Conservation (phyloP, 2,797 vertebrate species). For the Sebastes matsubarae region DNA sequence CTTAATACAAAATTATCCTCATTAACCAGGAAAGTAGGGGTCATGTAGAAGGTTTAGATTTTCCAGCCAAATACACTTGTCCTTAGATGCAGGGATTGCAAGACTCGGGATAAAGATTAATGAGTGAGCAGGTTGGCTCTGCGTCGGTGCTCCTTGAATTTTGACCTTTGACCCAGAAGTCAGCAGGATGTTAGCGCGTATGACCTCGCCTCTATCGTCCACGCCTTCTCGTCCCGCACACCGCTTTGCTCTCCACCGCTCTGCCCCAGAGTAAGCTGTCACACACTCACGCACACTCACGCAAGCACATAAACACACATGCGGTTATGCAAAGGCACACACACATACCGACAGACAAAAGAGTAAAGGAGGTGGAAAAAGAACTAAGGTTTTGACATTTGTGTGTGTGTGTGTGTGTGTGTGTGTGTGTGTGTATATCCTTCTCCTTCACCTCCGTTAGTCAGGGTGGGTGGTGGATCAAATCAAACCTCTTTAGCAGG, state of each 20-base stretch:
- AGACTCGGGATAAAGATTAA: conserved; percentile 61
- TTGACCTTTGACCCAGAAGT: conserved; percentile 67
- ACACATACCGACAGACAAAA: conserved; percentile 49
- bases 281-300: conserved; percentile 18
- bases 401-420: conserved; percentile 28
- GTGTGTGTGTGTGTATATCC: conserved; percentile 24
- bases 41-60: conserved; percentile 40
- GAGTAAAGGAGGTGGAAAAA: conserved; percentile 54
- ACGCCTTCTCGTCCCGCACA: conserved; percentile 33
- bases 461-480: conserved; percentile 71
- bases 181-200: conserved; percentile 61
- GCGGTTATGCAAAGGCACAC: conserved; percentile 23
- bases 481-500: conserved; percentile 73
- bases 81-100: conserved; percentile 37
- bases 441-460: conserved; percentile 58
- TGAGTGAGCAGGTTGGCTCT: conserved; percentile 41
- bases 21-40: conserved; percentile 29
- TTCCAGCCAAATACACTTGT: conserved; percentile 46
- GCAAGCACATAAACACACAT: conserved; percentile 15
- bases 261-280: conserved; percentile 65
- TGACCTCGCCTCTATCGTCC: conserved; percentile 61
- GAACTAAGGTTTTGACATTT: conserved; percentile 39
- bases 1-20: conserved; percentile 31
- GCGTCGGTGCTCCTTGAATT: conserved; percentile 63
- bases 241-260: conserved; percentile 39